Conservation (phyloP, 2,113 vertebrate species). For the Rhegmatorhina hoffmannsi region DNA sequence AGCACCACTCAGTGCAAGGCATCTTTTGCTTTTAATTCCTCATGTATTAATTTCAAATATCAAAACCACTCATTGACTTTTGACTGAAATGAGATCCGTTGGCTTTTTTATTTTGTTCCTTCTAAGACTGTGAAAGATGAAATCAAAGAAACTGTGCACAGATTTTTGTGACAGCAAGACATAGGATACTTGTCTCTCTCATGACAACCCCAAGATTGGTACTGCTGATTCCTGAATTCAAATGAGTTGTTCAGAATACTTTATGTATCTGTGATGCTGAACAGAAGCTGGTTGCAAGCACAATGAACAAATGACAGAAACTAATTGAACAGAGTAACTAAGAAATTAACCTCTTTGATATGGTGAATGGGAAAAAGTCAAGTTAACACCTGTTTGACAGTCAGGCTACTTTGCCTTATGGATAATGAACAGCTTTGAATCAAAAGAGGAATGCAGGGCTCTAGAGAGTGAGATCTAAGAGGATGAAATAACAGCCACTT, state of each 20-base stretch:
- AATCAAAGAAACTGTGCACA: conserved; percentile 24
- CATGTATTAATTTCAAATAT: conserved; percentile 5
- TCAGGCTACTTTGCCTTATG: fast-evolving
- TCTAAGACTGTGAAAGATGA: not conserved
- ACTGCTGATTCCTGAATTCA: not conserved
- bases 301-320: not conserved
- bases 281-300: not conserved
- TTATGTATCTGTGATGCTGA: not conserved
- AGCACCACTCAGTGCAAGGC: not conserved
- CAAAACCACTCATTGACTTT: not conserved
- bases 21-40: conserved; percentile 30
- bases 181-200: not conserved
- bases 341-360: conserved; percentile 8
- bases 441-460: fast-evolving
- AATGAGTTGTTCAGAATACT: not conserved
- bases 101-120: conserved; percentile 6
- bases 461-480: not conserved
- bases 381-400: not conserved
- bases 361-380: not conserved
- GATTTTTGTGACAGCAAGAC: conserved; percentile 23
- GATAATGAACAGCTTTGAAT: not conserved
- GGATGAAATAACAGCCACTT: not conserved
- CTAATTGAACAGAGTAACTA: not conserved
- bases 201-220: not conserved
- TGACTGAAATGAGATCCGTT: not conserved